Percentiles rank a stretch among this genome's conserved stretches.
Conservation (phyloP, 2,797 vertebrate genomes). For the Podarcis siculus region DNA sequence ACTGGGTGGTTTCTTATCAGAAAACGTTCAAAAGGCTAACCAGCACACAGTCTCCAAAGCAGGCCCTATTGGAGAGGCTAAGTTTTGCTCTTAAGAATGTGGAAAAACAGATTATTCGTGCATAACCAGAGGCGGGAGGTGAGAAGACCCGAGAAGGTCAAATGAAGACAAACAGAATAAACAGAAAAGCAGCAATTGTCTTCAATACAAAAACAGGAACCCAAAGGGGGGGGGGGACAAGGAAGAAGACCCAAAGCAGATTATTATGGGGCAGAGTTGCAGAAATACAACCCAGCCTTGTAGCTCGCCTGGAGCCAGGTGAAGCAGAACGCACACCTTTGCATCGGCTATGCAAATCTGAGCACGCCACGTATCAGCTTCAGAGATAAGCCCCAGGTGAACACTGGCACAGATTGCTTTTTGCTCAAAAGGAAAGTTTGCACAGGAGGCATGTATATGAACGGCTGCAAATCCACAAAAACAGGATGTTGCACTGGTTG, state of each 20-base stretch:
- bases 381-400: not conserved
- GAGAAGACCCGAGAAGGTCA: slow-evolving; percentile 30
- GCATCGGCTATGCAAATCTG: not conserved
- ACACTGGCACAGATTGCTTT: not conserved
- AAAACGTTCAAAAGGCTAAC: not conserved
- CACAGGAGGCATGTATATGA: rapidly evolving
- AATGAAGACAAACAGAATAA: slow-evolving; percentile 44
- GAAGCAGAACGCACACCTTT: not conserved
- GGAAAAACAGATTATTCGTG: slow-evolving; percentile 45
- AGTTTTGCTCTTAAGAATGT: slow-evolving; percentile 33
- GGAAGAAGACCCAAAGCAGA: not conserved
- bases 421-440: not conserved
- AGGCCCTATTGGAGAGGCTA: not conserved
- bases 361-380: not conserved
- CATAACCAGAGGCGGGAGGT: not conserved
- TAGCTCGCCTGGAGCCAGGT: not conserved
- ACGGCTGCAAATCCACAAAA: not conserved
- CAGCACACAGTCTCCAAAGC: not conserved
- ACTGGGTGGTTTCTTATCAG: not conserved
- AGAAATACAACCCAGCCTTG: not conserved
- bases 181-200: slow-evolving; percentile 5
- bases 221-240: not conserved
- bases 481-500: not conserved
- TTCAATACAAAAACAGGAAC: not conserved
- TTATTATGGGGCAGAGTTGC: not conserved